Base-by-base conservation (phyloP, 2,888 invertebrate genomes). In the Sarcophaga variegata region DNA sequence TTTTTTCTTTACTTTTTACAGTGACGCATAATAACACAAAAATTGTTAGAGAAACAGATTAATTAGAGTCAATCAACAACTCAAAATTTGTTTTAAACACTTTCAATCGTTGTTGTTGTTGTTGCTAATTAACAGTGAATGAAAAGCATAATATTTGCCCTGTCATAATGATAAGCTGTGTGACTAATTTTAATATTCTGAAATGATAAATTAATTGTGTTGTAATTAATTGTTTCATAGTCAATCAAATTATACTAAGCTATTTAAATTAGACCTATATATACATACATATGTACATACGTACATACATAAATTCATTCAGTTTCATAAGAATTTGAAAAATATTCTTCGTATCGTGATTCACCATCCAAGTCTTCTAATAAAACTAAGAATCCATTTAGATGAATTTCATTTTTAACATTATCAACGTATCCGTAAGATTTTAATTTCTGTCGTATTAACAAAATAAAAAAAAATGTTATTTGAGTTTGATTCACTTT, bases 241-340 rank as follows among this genome's bases (percentile, higher is more conserved):
- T 37, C 10, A 37, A 37, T 37, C 37, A 37, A 37, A 37, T 37
- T 2, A 37, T 37, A 37, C 0, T 8, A 37, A 37, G 10, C 37
- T 37, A 37, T 10, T 37, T 37, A 0, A 37, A 37, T 37, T 37
- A 2, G 37, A 37, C 37, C 37, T 10, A 37, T 10, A 8, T 37
- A 37, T 37, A 37, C 5, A 62, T n/a, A 62, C 5, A 62, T 62
- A 62, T 20, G 10, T 5, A 62, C 8, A 75, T 49, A 49, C 67
- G n/a, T 72, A 54, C 81, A 70, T 70, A 76, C 22, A 54, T 62
- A 49, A 62, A 78, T 71, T 37, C 2, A 10, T 37, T 8, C 8
- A 37, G 37, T 37, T 37, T 10, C 37, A 8, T 2, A 37, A 37
- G 8, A 37, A 37, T 37, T 37, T 37, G 37, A 37, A 37, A 37